Conservation (phyloP, 2,888 invertebrate species). For the Cryptosula pallasiana region DNA sequence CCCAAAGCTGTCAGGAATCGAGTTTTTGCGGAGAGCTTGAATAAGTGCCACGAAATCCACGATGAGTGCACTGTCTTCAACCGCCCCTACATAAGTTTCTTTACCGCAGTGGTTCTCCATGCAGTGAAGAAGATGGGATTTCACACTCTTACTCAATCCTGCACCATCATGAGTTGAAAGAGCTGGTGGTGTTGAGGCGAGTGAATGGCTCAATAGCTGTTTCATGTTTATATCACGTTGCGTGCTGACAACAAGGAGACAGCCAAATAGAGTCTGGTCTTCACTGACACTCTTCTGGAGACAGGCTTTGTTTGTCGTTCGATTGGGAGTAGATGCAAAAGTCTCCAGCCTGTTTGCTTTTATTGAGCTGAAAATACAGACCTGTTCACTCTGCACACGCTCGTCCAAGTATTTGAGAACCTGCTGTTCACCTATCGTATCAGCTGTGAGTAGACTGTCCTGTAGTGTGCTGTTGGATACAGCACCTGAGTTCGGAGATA, state of each 20-base stretch:
- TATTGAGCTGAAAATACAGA: background rate
- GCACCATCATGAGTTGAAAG: background rate
- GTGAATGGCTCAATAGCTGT: background rate
- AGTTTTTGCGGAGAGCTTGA: background rate
- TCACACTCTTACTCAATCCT: background rate
- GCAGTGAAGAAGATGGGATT: background rate
- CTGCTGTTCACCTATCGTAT: background rate
- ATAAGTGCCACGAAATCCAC: background rate
- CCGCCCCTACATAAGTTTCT: background rate
- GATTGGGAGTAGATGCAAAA: background rate
- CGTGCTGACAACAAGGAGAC: background rate
- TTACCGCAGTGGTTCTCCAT: background rate
- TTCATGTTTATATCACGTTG: conserved; percentile 2
- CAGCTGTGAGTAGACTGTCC: background rate
- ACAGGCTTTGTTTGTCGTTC: background rate
- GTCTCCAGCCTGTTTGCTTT: background rate
- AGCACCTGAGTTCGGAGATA: background rate
- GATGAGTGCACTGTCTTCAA: background rate
- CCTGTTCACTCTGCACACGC: background rate
- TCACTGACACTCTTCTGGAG: background rate
- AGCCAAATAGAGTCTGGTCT: background rate
- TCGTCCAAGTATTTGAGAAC: background rate
- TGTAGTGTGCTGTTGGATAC: background rate
- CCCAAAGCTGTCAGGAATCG: background rate
- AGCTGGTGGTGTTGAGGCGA: background rate